Evolutionary conservation across 2,797 vertebrate species (phyloP).

Genomic region (Malurus splendens): DNA sequence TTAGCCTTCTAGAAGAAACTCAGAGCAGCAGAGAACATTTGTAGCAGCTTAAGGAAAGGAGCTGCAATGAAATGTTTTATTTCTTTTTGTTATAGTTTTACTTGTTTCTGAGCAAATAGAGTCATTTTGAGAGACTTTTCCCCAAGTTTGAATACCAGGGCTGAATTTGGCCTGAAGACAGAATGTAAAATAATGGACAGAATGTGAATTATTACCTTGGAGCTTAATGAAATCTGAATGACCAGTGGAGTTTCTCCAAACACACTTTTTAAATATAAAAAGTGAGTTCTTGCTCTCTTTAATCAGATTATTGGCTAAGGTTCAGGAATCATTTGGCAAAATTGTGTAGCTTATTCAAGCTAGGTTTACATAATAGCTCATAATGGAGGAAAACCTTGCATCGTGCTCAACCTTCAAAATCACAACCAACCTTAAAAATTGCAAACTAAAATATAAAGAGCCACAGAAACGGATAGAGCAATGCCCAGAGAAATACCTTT

Average conservation of each 20-base stretch:
- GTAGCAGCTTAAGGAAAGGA: neutral
- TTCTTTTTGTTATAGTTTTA: neutral
- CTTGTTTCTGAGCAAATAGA: neutral
- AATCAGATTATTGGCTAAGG: slow-evolving; percentile 49
- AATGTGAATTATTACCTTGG: slow-evolving; percentile 38
- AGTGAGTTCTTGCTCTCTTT: slow-evolving; percentile 40
- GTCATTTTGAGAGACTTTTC: neutral
- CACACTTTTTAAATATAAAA: slow-evolving; percentile 44
- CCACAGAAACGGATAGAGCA: slow-evolving; percentile 10
- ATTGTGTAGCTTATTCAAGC: slow-evolving; percentile 36
- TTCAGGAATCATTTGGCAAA: slow-evolving; percentile 55
- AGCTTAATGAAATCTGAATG: slow-evolving; percentile 55
- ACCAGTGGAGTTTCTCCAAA: slow-evolving; percentile 52
- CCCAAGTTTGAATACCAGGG: neutral
- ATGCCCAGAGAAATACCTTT: slow-evolving; percentile 21
- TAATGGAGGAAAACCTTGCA: slow-evolving; percentile 34
- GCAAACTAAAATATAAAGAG: slow-evolving; percentile 23
- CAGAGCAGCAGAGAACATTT: neutral
- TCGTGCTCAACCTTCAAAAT: slow-evolving; percentile 25
- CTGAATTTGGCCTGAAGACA: slow-evolving; percentile 28
- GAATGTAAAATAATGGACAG: neutral
- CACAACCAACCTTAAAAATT: slow-evolving; percentile 5
- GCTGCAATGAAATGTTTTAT: neutral
- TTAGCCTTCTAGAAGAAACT: neutral
- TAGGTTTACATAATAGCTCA: slow-evolving; percentile 53